Evolutionary conservation across 1,140 invertebrate genomes (phyloP).

Genomic region (Zaprionus ornatus): DNA sequence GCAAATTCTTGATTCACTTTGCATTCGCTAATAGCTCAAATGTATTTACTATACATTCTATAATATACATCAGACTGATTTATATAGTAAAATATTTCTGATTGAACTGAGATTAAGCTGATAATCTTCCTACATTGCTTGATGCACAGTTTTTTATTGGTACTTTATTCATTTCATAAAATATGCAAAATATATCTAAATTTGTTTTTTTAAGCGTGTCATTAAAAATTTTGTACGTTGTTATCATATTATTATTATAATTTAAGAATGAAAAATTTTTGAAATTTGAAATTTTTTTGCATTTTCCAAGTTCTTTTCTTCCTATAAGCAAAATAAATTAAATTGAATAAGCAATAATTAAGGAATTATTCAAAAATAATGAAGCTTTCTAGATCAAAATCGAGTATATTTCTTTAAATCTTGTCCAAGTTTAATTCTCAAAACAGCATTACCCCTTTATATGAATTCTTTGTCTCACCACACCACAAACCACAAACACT

Average conservation of each 20-base stretch:
- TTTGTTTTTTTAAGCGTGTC: not conserved
- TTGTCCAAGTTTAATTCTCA: no score
- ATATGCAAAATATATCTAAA: not conserved
- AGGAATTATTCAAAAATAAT: not conserved
- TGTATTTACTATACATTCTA: no score
- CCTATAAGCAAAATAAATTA: not conserved
- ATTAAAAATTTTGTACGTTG: not conserved
- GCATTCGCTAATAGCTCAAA: not conserved
- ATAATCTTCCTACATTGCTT: no score
- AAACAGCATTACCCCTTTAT: not conserved
- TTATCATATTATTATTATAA: no score
- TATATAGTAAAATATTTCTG: no score
- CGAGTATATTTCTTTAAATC: not conserved
- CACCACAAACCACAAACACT: constrained; percentile 12
- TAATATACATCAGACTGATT: no score
- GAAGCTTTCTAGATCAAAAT: not conserved
- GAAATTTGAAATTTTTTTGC: not conserved
- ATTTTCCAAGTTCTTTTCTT: not conserved
- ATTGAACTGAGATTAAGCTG: no score
- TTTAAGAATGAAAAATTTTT: no score
- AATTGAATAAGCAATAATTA: not conserved
- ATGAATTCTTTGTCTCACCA: not conserved
- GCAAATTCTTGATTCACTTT: not conserved
- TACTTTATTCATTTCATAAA: not conserved
- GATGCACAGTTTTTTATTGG: no score